These are phyloP conservation scores for Hyla sarda DNA, from an alignment of 2,113 vertebrate genomes.

Conservation along the genomic window DNA sequence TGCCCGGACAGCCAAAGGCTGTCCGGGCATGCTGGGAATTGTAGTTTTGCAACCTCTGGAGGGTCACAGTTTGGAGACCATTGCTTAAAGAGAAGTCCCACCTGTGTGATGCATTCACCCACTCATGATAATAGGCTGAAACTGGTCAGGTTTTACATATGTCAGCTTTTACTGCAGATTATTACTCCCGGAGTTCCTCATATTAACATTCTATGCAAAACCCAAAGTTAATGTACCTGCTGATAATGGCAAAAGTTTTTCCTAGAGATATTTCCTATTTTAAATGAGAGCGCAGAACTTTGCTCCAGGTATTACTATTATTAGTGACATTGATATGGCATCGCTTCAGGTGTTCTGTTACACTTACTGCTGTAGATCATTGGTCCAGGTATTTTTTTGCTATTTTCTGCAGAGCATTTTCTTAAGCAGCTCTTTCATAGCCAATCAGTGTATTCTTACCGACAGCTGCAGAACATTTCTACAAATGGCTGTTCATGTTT, in stretches of 20 bases:
- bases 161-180: neutral
- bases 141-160: neutral
- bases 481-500: neutral
- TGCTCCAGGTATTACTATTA: neutral
- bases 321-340: neutral
- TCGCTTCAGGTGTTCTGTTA: neutral
- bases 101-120: neutral
- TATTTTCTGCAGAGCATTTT: constrained; percentile 1
- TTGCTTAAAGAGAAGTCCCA: neutral
- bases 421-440: no score
- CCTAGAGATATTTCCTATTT: neutral
- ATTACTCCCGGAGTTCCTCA: neutral
- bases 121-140: neutral
- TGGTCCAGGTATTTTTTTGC: neutral
- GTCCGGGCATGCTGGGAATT: no score
- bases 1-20: no score
- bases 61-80: no score
- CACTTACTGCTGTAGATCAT: neutral
- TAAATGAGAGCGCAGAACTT: neutral
- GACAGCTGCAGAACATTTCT: constrained; percentile 7
- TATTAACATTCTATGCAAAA: neutral
- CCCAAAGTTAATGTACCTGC: neutral
- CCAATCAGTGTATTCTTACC: no score
- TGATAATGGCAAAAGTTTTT: constrained; percentile 8
- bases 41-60: no score